Conservation (phyloP, 2,797 vertebrate species). For the Anableps anableps region DNA sequence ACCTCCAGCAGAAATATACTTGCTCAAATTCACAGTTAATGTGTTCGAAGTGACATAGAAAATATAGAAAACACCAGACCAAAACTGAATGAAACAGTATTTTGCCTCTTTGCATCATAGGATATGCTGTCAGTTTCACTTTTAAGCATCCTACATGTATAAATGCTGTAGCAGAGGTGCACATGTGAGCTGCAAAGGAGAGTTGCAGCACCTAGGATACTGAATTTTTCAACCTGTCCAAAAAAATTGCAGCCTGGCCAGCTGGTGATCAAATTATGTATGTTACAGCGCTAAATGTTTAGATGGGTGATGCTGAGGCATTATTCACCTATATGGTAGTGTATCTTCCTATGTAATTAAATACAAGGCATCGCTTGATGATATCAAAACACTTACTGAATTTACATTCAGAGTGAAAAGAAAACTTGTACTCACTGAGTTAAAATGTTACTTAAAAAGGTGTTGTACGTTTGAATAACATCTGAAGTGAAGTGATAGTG, state of each 20-base stretch:
- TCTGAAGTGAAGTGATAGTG: constrained; percentile 34
- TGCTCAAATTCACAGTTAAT: no score
- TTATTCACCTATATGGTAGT: no score
- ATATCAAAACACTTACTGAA: background rate
- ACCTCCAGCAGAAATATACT: no score
- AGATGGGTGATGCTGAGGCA: background rate
- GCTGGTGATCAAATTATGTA: no score
- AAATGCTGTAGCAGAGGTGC: background rate
- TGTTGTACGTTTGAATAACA: constrained; percentile 24
- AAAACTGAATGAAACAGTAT: no score
- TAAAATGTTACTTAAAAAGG: background rate
- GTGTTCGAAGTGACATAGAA: no score
- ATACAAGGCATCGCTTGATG: background rate
- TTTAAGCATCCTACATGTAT: background rate
- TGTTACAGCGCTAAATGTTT: background rate
- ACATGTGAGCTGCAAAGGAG: background rate
- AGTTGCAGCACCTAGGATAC: background rate
- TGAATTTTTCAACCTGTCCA: no score
- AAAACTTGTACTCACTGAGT: background rate
- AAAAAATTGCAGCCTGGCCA: no score
- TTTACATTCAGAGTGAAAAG: background rate
- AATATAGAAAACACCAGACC: no score
- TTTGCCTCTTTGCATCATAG: background rate
- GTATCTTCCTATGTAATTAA: background rate
- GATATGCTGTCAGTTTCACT: background rate